These are phyloP conservation scores for Ptychoptera albimana DNA, from an alignment of 2,888 invertebrate genomes.

Conservation along the genomic window DNA sequence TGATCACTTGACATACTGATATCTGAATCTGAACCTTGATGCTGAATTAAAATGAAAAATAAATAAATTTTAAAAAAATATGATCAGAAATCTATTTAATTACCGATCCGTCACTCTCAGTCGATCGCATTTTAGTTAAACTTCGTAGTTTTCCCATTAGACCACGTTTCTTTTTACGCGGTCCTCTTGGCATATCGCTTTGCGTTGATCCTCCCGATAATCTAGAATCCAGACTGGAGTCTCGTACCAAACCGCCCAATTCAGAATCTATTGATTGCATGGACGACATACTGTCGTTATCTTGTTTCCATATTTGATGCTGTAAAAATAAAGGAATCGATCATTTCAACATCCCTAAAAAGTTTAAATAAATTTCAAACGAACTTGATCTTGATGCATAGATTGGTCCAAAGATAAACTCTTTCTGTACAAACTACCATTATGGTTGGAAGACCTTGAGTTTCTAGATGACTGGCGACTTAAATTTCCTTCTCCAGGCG, in stretches of 20 bases:
- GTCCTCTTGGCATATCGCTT: slow-evolving; percentile 55
- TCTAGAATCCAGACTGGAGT: slow-evolving; percentile 66
- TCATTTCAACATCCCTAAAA: too few species aligned
- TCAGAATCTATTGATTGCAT: slow-evolving; percentile 62
- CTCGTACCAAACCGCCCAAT: slow-evolving; percentile 44
- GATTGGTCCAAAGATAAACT: slow-evolving; percentile 56
- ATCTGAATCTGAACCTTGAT: slow-evolving; percentile 54
- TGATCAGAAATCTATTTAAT: not conserved
- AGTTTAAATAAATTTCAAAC: too few species aligned
- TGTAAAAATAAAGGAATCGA: too few species aligned
- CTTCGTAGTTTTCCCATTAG: slow-evolving; percentile 72
- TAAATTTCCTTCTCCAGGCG: slow-evolving; percentile 28
- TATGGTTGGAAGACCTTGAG: slow-evolving; percentile 22
- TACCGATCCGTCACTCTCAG: slow-evolving; percentile 26
- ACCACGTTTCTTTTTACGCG: slow-evolving; percentile 60
- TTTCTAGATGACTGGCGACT: slow-evolving; percentile 22
- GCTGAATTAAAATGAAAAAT: not conserved
- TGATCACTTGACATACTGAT: slow-evolving; percentile 45
- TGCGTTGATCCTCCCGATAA: slow-evolving; percentile 73
- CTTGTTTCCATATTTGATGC: slow-evolving; percentile 66
- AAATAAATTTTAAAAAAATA: not conserved
- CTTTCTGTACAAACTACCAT: slow-evolving; percentile 46
- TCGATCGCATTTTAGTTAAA: slow-evolving; percentile 59
- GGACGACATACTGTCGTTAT: slow-evolving; percentile 71
- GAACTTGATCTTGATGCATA: slow-evolving; percentile 33